phyloP scores from a whole-genome alignment of 1,140 invertebrate species.

The Triops longicaudatus region DNA sequence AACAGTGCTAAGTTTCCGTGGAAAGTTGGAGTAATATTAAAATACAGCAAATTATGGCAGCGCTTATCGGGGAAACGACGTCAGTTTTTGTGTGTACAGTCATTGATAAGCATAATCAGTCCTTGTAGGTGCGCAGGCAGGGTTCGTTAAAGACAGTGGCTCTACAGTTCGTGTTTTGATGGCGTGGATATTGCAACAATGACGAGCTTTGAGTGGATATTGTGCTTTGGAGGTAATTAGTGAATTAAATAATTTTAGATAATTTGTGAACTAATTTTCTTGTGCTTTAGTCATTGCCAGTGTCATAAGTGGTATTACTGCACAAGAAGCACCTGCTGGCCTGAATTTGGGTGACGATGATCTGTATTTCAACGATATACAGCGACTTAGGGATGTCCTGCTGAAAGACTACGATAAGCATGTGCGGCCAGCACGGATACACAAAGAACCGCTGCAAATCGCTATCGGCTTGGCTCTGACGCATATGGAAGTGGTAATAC shows the following conservation, averaged over 20 bases:
- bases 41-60: background rate
- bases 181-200: too few relatives aligned
- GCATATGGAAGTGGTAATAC: conserved; percentile 23
- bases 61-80: background rate
- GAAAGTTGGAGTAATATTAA: background rate
- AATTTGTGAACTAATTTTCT: background rate
- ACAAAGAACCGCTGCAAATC: background rate
- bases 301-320: background rate
- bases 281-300: background rate
- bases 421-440: conserved; percentile 18
- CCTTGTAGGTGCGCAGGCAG: background rate
- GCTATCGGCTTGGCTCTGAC: background rate
- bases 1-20: background rate
- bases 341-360: background rate
- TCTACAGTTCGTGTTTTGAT: background rate
- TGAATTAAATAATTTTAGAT: conserved; percentile 50
- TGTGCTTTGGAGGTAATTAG: conserved; percentile 32
- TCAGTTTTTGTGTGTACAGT: background rate
- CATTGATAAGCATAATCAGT: background rate
- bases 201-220: too few relatives aligned
- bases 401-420: conserved; percentile 22
- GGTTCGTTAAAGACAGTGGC: background rate
- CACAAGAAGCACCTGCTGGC: background rate
- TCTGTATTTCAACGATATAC: conserved; percentile 18
- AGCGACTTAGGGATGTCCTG: conserved; percentile 15